phyloP scores from a whole-genome alignment of 2,797 vertebrate species.

The Falco concolor region DNA sequence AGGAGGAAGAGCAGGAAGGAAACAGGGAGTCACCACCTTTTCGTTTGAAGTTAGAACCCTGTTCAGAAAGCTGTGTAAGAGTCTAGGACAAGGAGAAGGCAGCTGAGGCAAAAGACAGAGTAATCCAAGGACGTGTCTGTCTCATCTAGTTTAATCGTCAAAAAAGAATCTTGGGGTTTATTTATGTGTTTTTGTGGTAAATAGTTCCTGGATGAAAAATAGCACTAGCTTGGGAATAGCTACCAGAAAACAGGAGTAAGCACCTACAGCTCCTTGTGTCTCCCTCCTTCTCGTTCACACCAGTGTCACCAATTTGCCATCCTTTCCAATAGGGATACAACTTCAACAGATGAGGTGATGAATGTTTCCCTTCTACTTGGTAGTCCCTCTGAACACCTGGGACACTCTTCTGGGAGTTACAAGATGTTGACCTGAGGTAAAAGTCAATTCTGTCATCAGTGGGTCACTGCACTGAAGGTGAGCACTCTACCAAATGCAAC shows the following conservation, averaged over 20 bases:
- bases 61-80: not conserved
- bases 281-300: not conserved
- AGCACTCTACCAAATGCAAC: not conserved
- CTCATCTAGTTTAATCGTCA: not conserved
- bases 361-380: not conserved
- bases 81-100: not conserved
- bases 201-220: not conserved
- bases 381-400: not conserved
- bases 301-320: not conserved
- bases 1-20: slow-evolving; percentile 59
- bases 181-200: not conserved
- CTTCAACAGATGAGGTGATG: not conserved
- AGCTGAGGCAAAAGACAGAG: not conserved
- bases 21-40: slow-evolving; percentile 38
- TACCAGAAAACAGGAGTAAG: not conserved
- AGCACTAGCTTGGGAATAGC: not conserved
- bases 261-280: not conserved
- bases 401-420: not conserved
- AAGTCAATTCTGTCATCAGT: not conserved
- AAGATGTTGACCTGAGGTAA: not conserved
- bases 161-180: not conserved
- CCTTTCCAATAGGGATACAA: not conserved
- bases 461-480: not conserved
- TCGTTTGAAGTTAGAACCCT: slow-evolving; percentile 33
- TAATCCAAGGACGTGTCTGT: not conserved